Base-by-base conservation (phyloP, 2,113 vertebrate species). In the Labeo catla region DNA sequence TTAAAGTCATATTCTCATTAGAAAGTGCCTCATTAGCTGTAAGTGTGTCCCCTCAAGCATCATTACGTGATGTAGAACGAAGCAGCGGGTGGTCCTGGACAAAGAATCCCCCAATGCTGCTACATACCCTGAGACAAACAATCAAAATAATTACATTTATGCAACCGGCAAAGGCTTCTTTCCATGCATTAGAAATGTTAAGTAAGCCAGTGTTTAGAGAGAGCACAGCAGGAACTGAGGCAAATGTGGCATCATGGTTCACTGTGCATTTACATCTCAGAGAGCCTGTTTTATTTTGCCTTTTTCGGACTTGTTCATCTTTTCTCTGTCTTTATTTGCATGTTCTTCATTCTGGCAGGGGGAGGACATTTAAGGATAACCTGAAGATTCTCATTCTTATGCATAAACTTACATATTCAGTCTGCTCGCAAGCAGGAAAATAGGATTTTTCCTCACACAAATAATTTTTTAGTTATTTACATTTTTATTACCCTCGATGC, bases 131-230 rank as follows among this genome's bases (percentile, higher is more conserved):
- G 39, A 81, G 13, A 73, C 39, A 52, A 86, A 85, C 65, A 54
- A 68, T 52, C 19, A 63, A 57, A 81, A 50, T 73, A 86, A 81
- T 61, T 50, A 50, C 47, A 45, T 86, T 81, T 74, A 74, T 86
- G 13, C 63, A 81, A 52, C 34, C 16, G 2, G 21, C n/a, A 8
- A 47, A 70, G n/a, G 36, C 50, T 57, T 68, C 21, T 80, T 86
- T 80, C 12, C 76, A 49, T 81, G 68, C 78, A 86, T 81, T 86
- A 86, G 57, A 74, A 57, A 21, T 86, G 68, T 61, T 74, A 86
- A 81, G n/a, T 19, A 57, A 52, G 39, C 50, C 16, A 1, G 65
- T 57, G 36, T 43, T 80, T 57, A 80, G 76, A 80, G 21, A 66
- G 9, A 72, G 84, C 21, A 12, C 59, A 36, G 74, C 8, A 10